Conservation (phyloP, 2,113 vertebrate species). For the Thalassarche chlororhynchos region DNA sequence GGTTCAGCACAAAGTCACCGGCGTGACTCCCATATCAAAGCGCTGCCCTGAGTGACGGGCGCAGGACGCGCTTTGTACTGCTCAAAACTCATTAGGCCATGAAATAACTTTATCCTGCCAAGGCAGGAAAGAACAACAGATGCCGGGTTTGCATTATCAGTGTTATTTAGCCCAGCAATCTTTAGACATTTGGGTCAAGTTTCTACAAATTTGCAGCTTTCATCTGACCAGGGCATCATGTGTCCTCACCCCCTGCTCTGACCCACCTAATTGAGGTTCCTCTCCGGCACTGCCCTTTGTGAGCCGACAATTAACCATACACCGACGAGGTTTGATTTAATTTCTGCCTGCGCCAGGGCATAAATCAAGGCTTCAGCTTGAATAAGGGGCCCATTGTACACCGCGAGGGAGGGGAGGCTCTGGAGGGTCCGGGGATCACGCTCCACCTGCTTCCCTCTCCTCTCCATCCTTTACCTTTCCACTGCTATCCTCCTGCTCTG, state of each 20-base stretch:
- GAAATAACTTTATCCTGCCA: constrained; percentile 81
- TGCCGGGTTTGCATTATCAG: constrained; percentile 73
- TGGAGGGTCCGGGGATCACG: rapidly evolving
- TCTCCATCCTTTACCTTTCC: not conserved
- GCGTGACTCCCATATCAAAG: constrained; percentile 78
- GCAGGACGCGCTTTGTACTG: constrained; percentile 72
- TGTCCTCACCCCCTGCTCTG: constrained; percentile 56
- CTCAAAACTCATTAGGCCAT: constrained; percentile 81
- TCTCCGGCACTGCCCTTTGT: constrained; percentile 55
- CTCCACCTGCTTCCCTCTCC: not conserved
- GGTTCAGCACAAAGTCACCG: constrained; percentile 57
- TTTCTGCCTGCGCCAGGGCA: constrained; percentile 39
- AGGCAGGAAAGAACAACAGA: constrained; percentile 79
- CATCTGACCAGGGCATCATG: constrained; percentile 48
- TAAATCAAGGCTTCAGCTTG: constrained; percentile 18
- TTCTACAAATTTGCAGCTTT: constrained; percentile 75
- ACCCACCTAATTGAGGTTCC: constrained; percentile 64
- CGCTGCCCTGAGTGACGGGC: constrained; percentile 75
- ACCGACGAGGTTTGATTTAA: constrained; percentile 37
- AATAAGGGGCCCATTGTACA: not conserved
- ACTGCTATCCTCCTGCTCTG: not conserved
- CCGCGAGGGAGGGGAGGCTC: not conserved
- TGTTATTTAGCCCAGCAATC: constrained; percentile 68
- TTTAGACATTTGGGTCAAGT: constrained; percentile 79
- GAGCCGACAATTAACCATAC: constrained; percentile 59